These are phyloP conservation scores for Dasysyrphus albostriatus DNA, from an alignment of 2,888 invertebrate species.

Conservation along the genomic window DNA sequence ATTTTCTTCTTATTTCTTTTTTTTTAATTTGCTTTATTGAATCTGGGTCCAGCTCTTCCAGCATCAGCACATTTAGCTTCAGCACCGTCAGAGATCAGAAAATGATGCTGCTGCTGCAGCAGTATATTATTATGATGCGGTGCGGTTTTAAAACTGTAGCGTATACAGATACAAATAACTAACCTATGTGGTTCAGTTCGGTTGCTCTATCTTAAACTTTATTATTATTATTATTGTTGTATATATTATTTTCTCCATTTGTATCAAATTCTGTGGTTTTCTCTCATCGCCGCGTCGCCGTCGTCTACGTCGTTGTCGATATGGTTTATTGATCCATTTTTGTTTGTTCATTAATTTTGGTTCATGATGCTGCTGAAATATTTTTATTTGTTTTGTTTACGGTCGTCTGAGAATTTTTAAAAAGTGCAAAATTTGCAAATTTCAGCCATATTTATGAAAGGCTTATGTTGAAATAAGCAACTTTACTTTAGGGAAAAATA, in stretches of 20 bases:
- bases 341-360: slow-evolving; percentile 41
- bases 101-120: slow-evolving; percentile 46
- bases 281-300: slow-evolving; percentile 26
- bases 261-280: slow-evolving; percentile 56
- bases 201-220: slow-evolving; percentile 59
- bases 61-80: slow-evolving; percentile 21
- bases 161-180: slow-evolving; percentile 20
- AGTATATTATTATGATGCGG: slow-evolving; percentile 23
- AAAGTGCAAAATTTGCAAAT: slow-evolving; percentile 56
- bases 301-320: slow-evolving; percentile 10
- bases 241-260: slow-evolving; percentile 60
- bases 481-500: no score
- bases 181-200: slow-evolving; percentile 28
- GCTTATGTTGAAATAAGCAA: no score
- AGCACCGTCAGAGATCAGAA: slow-evolving; percentile 41
- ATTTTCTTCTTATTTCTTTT: slow-evolving; percentile 56
- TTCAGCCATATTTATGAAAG: neutral
- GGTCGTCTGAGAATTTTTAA: slow-evolving; percentile 1
- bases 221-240: slow-evolving; percentile 65
- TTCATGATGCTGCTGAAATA: slow-evolving; percentile 47
- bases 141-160: slow-evolving; percentile 43
- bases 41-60: slow-evolving; percentile 64
- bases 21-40: slow-evolving; percentile 56
- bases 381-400: slow-evolving; percentile 53
- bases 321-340: slow-evolving; percentile 68